phyloP scores from a whole-genome alignment of 2,888 invertebrate species.

The Athripsodes cinereus region DNA sequence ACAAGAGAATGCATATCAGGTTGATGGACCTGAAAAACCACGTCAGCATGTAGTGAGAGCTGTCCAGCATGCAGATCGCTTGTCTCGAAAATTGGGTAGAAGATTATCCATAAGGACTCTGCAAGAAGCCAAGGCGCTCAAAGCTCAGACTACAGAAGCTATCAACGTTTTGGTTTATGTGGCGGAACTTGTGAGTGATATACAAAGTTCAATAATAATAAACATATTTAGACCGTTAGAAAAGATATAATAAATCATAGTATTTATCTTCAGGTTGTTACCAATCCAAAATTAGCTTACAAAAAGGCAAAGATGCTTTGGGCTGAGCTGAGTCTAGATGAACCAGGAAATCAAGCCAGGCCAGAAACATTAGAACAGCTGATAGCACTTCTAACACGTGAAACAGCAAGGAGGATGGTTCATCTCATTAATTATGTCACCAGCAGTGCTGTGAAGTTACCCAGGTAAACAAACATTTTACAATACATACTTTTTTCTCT shows the following conservation, averaged over 20 bases:
- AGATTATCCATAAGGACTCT: slow-evolving; percentile 71
- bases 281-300: slow-evolving; percentile 69
- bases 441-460: slow-evolving; percentile 51
- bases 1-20: slow-evolving; percentile 1
- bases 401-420: slow-evolving; percentile 69
- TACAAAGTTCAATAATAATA: too few species aligned
- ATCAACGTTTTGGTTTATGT: slow-evolving; percentile 72
- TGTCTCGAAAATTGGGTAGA: slow-evolving; percentile 70
- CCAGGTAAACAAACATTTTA: slow-evolving; percentile 41
- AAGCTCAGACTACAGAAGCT: slow-evolving; percentile 68
- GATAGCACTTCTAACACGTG: slow-evolving; percentile 68
- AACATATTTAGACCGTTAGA: too few species aligned
- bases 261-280: slow-evolving; percentile 55
- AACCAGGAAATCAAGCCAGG: slow-evolving; percentile 80
- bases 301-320: slow-evolving; percentile 69
- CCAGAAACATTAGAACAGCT: slow-evolving; percentile 74
- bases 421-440: slow-evolving; percentile 71
- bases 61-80: slow-evolving; percentile 70
- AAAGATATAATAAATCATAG: too few species aligned
- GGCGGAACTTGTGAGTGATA: slow-evolving; percentile 62
- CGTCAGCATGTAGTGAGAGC: slow-evolving; percentile 62
- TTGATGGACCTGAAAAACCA: slow-evolving; percentile 31
- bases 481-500: too few species aligned
- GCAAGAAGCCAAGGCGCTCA: slow-evolving; percentile 73
- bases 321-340: slow-evolving; percentile 63